phyloP scores from a whole-genome alignment of 2,888 invertebrate species.

The Tortricodes alternella region DNA sequence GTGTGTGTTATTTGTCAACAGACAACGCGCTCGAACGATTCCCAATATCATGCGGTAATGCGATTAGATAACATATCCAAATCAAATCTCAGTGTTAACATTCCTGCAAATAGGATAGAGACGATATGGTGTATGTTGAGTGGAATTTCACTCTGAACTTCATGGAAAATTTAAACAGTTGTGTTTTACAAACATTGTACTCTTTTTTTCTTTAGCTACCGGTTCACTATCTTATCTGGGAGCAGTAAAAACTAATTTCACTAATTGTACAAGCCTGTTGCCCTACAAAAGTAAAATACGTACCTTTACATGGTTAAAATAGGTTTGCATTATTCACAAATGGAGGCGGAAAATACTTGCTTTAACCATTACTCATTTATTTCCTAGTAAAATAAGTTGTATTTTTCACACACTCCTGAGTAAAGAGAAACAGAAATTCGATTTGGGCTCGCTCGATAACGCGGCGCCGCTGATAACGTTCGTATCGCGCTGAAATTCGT shows the following conservation, averaged over 20 bases:
- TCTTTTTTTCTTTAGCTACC: constrained; percentile 5
- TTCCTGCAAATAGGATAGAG: constrained; percentile 5
- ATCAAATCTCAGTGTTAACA: constrained; percentile 27
- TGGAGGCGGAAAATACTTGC: not conserved
- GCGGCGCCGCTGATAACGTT: constrained; percentile 20
- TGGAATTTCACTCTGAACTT: not conserved
- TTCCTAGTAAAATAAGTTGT: constrained; percentile 13
- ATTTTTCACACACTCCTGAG: constrained; percentile 20
- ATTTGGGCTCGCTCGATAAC: constrained; percentile 24
- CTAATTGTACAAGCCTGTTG: constrained; percentile 7
- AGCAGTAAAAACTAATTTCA: constrained; percentile 19
- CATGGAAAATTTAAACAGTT: not conserved
- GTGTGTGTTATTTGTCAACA: constrained; percentile 37
- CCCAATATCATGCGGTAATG: constrained; percentile 10
- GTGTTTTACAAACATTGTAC: not conserved
- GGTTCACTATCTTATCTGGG: constrained; percentile 27
- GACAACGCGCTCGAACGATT: constrained; percentile 12
- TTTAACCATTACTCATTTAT: constrained; percentile 9
- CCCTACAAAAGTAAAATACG: not conserved
- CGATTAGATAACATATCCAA: constrained; percentile 27
- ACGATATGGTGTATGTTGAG: constrained; percentile 7
- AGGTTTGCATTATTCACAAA: not conserved
- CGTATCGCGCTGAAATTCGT: constrained; percentile 22
- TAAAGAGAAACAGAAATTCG: constrained; percentile 29
- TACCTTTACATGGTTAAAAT: not conserved